These are phyloP conservation scores for Trematomus bernacchii DNA, from an alignment of 2,797 vertebrate genomes.

Conservation along the genomic window DNA sequence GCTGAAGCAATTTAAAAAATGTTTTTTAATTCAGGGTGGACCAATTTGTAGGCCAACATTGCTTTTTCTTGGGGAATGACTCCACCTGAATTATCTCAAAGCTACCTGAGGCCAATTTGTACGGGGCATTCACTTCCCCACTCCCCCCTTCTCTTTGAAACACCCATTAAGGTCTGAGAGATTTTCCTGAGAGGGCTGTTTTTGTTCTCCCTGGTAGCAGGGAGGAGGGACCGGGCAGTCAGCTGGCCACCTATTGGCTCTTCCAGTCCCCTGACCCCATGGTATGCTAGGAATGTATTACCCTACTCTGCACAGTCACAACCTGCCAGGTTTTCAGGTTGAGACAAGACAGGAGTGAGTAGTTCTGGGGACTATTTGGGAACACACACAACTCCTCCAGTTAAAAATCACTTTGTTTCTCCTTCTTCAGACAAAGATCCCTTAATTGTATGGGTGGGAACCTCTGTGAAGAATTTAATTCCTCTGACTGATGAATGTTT, in stretches of 20 bases:
- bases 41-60: conserved; percentile 30
- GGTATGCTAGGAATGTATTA: conserved; percentile 86
- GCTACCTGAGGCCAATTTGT: conserved; percentile 76
- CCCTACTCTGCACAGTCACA: conserved; percentile 77
- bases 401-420: background rate
- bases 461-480: conserved; percentile 40
- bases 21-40: conserved; percentile 1
- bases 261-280: conserved; percentile 77
- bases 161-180: conserved; percentile 41
- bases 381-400: conserved; percentile 26
- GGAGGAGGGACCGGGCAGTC: conserved; percentile 72
- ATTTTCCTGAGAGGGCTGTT: conserved; percentile 58
- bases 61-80: conserved; percentile 23
- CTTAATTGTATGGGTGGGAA: conserved; percentile 3
- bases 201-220: conserved; percentile 66
- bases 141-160: conserved; percentile 46
- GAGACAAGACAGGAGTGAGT: conserved; percentile 79
- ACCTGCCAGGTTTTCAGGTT: conserved; percentile 85
- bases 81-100: conserved; percentile 53
- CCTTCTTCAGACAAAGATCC: background rate
- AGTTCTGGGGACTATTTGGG: conserved; percentile 32
- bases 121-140: conserved; percentile 30
- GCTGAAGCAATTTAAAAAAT: conserved; percentile 26
- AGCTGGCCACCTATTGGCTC: conserved; percentile 83
- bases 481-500: conserved; percentile 56